Evolutionary conservation across 2,888 invertebrate species (phyloP).

Genomic region (Orthosia gothica): DNA sequence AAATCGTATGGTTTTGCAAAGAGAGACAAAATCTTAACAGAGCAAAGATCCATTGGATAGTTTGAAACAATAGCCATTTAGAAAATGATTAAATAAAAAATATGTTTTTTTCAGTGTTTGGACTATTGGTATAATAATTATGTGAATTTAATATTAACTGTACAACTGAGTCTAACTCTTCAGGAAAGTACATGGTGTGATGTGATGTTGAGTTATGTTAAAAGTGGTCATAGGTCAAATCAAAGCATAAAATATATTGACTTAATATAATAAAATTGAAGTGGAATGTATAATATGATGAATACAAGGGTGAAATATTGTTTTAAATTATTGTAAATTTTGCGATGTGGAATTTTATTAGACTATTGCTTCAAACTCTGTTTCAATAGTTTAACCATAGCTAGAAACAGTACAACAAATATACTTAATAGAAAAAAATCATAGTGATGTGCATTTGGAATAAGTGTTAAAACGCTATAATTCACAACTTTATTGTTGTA

Average conservation of each 20-base stretch:
- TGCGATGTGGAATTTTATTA: not conserved
- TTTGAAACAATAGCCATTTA: conserved; percentile 12
- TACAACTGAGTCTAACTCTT: too few relatives aligned
- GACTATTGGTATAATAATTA: too few relatives aligned
- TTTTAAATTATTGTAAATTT: too few relatives aligned
- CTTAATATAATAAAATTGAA: not conserved
- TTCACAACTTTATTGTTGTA: not conserved
- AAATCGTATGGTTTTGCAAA: conserved; percentile 61
- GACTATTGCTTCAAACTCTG: conserved; percentile 42
- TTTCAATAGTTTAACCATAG: conserved; percentile 26
- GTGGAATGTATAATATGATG: conserved; percentile 12
- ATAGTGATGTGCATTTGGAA: conserved; percentile 42
- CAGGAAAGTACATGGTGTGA: too few relatives aligned
- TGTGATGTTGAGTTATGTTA: not conserved
- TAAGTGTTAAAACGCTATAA: not conserved
- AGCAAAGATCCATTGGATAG: conserved; percentile 18
- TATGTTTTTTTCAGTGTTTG: too few relatives aligned
- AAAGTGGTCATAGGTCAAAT: not conserved
- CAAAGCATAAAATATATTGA: not conserved
- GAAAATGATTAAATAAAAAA: too few relatives aligned
- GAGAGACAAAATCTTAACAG: conserved; percentile 28
- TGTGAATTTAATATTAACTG: too few relatives aligned
- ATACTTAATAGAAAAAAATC: conserved; percentile 10
- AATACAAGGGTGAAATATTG: too few relatives aligned
- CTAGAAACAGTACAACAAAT: conserved; percentile 37